Base-by-base conservation (phyloP, 1,140 invertebrate genomes). In the Thaumatotibia leucotreta region DNA sequence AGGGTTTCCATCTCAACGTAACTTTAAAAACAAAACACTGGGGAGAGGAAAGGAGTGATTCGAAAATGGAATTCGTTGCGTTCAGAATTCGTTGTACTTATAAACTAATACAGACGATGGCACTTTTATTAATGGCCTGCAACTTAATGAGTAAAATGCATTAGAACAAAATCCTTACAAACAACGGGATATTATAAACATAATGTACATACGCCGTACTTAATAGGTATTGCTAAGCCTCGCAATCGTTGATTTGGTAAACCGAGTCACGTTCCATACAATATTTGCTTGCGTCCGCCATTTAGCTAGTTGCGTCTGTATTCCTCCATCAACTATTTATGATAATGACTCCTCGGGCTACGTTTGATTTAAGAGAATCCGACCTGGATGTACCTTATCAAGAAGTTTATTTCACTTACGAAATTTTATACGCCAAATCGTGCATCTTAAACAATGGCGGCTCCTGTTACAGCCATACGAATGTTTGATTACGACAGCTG, bases 71-170 rank as follows among this genome's bases (percentile, higher is more conserved):
- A 64, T 27, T 45, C 31, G 39, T 35, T 35, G 31, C 49, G 49
- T 83, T 80, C 76, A 80, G 80, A 82, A 80, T 82, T 79, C 77
- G 77, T 83, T 84, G 79, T 81, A 88, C 81, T 86, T 88, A 88
- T 45, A 79, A 85, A 84, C 86, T 89, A n/a, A 90, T 70, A 83
- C 79, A 88, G 84, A 88, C 84, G 85, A 91, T 91, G 88, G 88
- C 88, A 91, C 88, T 88, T 84, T 77, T 76, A 45, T 84, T 84
- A 88, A 91, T 91, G 88, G 88, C 88, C 88, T 87, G 88, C 89
- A 82, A 91, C 89, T 88, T 89, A 84, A 83, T 77, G 86, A 87
- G 82, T 89, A 88, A 88, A 89, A 91, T 91, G 86, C 86, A 91
- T 89, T 87, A 89, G 77, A 86, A 76, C 83, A 85, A 83, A 64